These are phyloP conservation scores for Panzeria rudis DNA, from an alignment of 2,888 invertebrate species.

Conservation along the genomic window DNA sequence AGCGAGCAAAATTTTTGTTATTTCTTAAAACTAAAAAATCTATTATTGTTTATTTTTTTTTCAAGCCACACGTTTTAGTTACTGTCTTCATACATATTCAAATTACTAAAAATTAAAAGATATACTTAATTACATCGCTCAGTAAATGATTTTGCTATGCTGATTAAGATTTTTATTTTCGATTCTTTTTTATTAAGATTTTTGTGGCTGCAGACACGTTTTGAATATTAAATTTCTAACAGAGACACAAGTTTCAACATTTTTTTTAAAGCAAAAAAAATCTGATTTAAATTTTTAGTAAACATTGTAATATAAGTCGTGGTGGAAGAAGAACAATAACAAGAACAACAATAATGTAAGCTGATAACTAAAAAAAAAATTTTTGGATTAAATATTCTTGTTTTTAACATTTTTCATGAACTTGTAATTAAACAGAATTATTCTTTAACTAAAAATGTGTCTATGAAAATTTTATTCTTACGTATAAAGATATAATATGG, in stretches of 20 bases:
- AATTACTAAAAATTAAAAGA: neutral
- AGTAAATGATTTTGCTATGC: constrained; percentile 3
- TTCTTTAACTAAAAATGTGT: too few relatives aligned
- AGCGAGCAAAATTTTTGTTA: neutral
- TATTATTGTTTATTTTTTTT: neutral
- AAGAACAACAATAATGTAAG: neutral
- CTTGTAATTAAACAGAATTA: too few relatives aligned
- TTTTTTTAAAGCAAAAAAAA: too few relatives aligned
- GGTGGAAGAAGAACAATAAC: neutral
- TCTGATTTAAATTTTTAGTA: neutral
- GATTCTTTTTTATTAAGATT: constrained; percentile 16
- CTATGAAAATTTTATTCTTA: too few relatives aligned
- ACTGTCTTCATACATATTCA: constrained; percentile 1
- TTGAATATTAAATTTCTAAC: constrained; percentile 37
- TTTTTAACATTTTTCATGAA: too few relatives aligned
- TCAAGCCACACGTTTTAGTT: constrained; percentile 22
- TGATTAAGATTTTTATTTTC: constrained; percentile 2
- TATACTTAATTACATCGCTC: neutral
- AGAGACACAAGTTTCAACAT: neutral
- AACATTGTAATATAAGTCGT: neutral
- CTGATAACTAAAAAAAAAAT: too few relatives aligned
- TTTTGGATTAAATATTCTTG: too few relatives aligned
- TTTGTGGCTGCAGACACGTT: constrained; percentile 44
- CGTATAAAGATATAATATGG: too few relatives aligned
- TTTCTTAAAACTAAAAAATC: neutral